Percentiles rank a stretch among this genome's conserved stretches.
Conservation (phyloP, 2,113 vertebrate species). For the Brachyhypopomus occidentalis region DNA sequence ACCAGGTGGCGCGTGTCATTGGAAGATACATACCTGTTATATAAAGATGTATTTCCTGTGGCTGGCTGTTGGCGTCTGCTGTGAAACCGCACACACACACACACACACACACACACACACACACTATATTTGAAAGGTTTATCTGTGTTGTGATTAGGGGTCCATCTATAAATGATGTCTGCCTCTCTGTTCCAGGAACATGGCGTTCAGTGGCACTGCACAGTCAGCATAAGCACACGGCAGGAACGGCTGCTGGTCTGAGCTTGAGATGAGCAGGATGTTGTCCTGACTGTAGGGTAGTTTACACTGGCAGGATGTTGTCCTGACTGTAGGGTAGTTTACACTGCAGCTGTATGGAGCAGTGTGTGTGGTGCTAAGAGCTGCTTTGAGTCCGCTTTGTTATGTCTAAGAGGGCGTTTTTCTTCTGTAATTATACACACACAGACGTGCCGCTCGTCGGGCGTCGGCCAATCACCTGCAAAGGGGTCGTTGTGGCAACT, state of each 20-base stretch:
- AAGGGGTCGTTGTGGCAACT: conserved; percentile 9
- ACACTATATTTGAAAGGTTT: not conserved
- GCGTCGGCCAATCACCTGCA: conserved; percentile 55
- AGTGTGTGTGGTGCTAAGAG: conserved; percentile 9
- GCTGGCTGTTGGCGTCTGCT: conserved; percentile 57
- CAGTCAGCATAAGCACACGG: too few species aligned
- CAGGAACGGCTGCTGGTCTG: too few species aligned
- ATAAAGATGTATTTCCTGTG: conserved; percentile 57
- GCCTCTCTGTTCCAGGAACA: too few species aligned
- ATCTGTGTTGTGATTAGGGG: too few species aligned
- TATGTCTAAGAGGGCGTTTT: conserved; percentile 49
- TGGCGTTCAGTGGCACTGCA: too few species aligned
- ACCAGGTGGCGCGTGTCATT: conserved; percentile 42
- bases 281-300: not conserved
- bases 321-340: not conserved
- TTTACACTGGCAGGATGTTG: not conserved
- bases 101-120: not conserved
- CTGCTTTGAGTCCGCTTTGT: conserved; percentile 57
- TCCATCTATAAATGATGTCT: too few species aligned
- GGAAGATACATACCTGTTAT: conserved; percentile 38
- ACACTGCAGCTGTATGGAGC: not conserved
- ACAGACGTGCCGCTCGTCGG: conserved; percentile 22
- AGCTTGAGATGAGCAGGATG: not conserved
- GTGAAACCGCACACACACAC: conserved; percentile 1
- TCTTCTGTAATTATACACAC: conserved; percentile 59